Evolutionary conservation across 2,888 invertebrate genomes (phyloP).

Genomic region (Lithophane ornitopus): DNA sequence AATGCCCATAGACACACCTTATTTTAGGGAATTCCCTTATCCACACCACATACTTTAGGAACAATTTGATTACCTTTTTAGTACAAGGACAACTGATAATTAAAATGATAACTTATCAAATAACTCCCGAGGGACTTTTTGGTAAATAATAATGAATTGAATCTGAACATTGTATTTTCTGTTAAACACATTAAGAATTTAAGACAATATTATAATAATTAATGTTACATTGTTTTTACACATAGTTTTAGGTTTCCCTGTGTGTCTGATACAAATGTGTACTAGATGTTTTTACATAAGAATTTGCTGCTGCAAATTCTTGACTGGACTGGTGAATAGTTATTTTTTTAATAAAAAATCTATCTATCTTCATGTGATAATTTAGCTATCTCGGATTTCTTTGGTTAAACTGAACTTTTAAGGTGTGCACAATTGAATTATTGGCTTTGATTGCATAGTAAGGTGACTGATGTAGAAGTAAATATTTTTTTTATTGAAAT

Average conservation of each 20-base stretch:
- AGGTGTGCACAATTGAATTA: neutral
- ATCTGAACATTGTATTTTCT: neutral
- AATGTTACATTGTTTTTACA: neutral
- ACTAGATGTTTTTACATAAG: neutral
- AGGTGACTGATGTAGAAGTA: neutral
- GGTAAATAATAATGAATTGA: neutral
- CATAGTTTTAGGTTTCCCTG: neutral
- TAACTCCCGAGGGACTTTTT: conserved; percentile 33
- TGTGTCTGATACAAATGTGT: neutral
- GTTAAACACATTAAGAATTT: neutral
- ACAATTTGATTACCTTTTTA: conserved; percentile 20
- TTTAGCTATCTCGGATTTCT: neutral
- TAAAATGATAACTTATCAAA: conserved; percentile 33
- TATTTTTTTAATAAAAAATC: neutral
- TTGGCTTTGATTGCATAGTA: neutral
- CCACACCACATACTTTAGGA: conserved; percentile 1
- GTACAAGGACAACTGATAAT: conserved; percentile 41
- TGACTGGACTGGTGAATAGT: neutral
- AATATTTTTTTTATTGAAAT: neutral
- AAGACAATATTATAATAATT: neutral
- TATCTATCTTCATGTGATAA: neutral
- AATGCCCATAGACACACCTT: conserved; percentile 9
- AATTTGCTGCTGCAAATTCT: neutral
- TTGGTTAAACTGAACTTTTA: neutral
- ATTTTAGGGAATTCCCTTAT: conserved; percentile 49